Conservation (phyloP, 2,888 invertebrate genomes). For the Phasia obesa region DNA sequence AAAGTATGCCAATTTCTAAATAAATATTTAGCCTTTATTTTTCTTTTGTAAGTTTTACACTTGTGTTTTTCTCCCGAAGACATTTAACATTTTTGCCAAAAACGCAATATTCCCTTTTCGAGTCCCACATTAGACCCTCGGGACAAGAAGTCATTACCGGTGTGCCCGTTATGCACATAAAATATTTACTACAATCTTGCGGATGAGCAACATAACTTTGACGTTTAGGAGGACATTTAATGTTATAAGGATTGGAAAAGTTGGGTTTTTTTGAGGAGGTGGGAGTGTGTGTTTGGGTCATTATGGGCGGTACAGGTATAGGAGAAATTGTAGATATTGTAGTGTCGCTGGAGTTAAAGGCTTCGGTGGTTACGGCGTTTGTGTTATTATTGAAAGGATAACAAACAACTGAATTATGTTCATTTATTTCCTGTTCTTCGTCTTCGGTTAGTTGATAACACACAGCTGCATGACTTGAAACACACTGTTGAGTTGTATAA, state of each 20-base stretch:
- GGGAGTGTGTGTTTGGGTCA: too few species aligned
- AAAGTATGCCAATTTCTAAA: too few species aligned
- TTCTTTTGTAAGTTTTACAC: neutral
- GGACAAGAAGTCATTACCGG: slow-evolving; percentile 80
- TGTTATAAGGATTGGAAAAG: slow-evolving; percentile 32
- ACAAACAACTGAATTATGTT: slow-evolving; percentile 4
- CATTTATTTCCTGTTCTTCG: slow-evolving; percentile 30
- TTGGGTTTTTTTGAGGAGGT: slow-evolving; percentile 19
- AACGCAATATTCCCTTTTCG: slow-evolving; percentile 76
- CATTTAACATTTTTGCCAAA: slow-evolving; percentile 75
- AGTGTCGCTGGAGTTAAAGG: slow-evolving; percentile 64
- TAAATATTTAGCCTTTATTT: neutral
- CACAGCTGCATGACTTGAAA: slow-evolving; percentile 71
- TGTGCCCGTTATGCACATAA: slow-evolving; percentile 79
- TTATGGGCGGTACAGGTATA: neutral
- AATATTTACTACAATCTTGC: slow-evolving; percentile 79
- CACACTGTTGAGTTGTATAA: slow-evolving; percentile 76
- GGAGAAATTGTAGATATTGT: neutral
- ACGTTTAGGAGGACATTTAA: slow-evolving; percentile 74
- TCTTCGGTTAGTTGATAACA: slow-evolving; percentile 73
- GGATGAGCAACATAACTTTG: slow-evolving; percentile 78
- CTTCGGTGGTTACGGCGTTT: neutral
- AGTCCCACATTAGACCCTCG: slow-evolving; percentile 78
- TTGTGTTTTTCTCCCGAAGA: slow-evolving; percentile 31
- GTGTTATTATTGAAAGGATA: slow-evolving; percentile 1